phyloP scores from a whole-genome alignment of 1,140 invertebrate species.

The Neodiprion fabricii region DNA sequence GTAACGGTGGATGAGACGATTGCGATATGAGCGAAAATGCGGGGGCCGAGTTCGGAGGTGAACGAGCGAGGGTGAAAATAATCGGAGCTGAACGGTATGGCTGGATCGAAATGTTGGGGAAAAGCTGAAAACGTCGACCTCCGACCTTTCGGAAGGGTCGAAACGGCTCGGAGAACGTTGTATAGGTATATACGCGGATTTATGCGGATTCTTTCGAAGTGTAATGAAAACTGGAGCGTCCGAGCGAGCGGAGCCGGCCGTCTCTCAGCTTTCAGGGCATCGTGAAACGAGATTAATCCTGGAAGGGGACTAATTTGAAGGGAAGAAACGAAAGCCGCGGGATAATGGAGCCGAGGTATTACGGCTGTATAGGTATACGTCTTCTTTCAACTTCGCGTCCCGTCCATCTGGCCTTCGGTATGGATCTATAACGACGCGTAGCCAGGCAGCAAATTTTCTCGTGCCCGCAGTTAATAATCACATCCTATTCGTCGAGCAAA shows the following conservation, averaged over 20 bases:
- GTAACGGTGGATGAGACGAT: too few species aligned
- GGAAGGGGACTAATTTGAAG: not conserved
- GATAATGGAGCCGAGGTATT: too few species aligned
- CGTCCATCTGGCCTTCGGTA: not conserved
- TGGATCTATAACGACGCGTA: not conserved
- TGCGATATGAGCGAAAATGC: too few species aligned
- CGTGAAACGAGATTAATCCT: not conserved
- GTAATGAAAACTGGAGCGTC: not conserved
- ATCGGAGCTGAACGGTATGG: too few species aligned
- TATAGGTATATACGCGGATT: not conserved
- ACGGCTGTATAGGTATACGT: not conserved
- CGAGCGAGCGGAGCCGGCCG: not conserved
- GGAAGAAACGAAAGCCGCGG: not conserved
- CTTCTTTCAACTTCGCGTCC: not conserved
- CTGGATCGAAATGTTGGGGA: too few species aligned
- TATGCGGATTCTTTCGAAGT: not conserved
- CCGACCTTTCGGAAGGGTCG: too few species aligned
- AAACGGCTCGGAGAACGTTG: too few species aligned
- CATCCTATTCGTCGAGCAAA: too few species aligned
- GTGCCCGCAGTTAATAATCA: too few species aligned
- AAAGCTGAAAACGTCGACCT: too few species aligned
- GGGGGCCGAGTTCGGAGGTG: too few species aligned
- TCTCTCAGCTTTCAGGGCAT: not conserved
- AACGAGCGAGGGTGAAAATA: too few species aligned
- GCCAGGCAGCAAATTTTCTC: not conserved